Conservation (phyloP, 2,888 invertebrate genomes). For the Anoncus sp. region DNA sequence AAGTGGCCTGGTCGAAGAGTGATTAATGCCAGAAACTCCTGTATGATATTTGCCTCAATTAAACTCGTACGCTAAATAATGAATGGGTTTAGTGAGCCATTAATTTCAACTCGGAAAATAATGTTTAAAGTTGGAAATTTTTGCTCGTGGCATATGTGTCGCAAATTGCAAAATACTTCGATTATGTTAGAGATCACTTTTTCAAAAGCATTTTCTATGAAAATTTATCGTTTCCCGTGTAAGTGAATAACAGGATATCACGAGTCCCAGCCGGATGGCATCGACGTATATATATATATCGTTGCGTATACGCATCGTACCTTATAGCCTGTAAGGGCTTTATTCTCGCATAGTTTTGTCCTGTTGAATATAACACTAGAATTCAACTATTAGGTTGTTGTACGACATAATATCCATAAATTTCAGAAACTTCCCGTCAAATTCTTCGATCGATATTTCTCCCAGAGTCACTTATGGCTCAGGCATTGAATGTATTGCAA, state of each 20-base stretch:
- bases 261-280: too few species aligned
- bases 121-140: neutral
- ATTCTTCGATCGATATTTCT: too few species aligned
- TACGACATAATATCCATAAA: too few species aligned
- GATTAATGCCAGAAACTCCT: slow-evolving; percentile 9
- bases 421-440: too few species aligned
- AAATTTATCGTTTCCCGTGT: neutral
- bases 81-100: neutral
- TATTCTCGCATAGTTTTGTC: neutral
- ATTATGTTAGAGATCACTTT: neutral
- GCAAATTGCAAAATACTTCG: slow-evolving; percentile 4
- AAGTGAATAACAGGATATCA: neutral
- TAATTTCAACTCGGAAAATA: slow-evolving; percentile 16
- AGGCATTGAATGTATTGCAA: neutral
- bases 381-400: too few species aligned
- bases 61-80: slow-evolving; percentile 12
- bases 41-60: slow-evolving; percentile 2
- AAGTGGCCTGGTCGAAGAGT: slow-evolving; percentile 7
- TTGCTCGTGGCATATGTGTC: neutral
- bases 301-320: neutral
- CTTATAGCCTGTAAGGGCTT: neutral
- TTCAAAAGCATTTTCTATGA: neutral
- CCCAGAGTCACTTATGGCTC: too few species aligned
- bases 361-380: neutral
- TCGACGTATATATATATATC: neutral